Evolutionary conservation across 2,888 invertebrate species (phyloP), one percentile per base, ranked within the genome.

Genomic region (Cheilosia impressa): DNA sequence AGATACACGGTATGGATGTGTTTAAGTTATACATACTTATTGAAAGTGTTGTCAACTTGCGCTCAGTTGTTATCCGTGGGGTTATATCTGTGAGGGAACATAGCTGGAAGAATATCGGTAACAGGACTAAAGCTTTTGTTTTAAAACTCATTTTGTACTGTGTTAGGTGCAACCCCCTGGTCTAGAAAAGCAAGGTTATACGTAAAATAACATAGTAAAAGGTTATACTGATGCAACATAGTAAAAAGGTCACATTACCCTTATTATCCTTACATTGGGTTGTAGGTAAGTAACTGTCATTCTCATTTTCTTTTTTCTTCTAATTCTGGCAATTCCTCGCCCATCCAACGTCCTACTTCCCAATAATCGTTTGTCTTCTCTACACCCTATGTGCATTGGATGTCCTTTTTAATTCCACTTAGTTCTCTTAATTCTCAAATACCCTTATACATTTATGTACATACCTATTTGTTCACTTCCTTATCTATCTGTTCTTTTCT

Each of bases 341-440:
- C 45, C 6, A 45, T 45, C 45, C 13, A 3, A 9, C 10, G 34
- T 38, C 34, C 34, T 34, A 13, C 9, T 38, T 10, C 34, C 38
- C 17, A 17, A 47, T 15, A 17, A 45, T 45, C 9, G 45, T 47
- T 17, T n/a, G 38, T 47, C 45, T 17, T 17, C 9, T 19, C 19
- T 47, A 17, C 17, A 45, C 45, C 45, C n/a, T 47, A 17, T 47
- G n/a, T 17, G n/a, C 45, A 17, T n/a, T 3, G 15, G 17, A 45
- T 47, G 45, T 47, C 45, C 45, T 47, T 47, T 47, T 47, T 47
- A 47, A 7, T 47, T n/a, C 6, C n/a, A 3, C n/a, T 47, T 47
- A 47, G 19, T 47, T n/a, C 17, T 47, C 17, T 9, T 2, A 31
- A 31, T 9, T 31, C 2, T 31, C 9, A 9, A 27, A 5, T 6